These are phyloP conservation scores for Plectrocnemia conspersa DNA, from an alignment of 1,140 invertebrate genomes.

Conservation along the genomic window DNA sequence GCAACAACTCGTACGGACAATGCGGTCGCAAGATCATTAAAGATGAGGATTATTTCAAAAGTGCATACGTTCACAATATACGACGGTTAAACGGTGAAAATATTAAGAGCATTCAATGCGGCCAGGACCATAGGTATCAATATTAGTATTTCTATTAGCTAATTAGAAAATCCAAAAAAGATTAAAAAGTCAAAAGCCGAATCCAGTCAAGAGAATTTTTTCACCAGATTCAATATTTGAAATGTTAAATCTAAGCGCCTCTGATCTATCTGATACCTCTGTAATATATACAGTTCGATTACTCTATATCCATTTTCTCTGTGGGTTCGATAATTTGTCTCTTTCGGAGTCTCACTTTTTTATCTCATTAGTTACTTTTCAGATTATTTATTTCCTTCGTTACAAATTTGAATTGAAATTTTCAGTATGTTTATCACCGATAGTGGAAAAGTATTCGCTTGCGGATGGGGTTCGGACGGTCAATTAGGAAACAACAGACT, in stretches of 20 bases:
- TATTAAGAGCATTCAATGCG: conserved; percentile 69
- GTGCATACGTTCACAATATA: conserved; percentile 63
- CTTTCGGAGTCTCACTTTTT: too few relatives aligned
- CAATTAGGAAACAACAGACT: conserved; percentile 83
- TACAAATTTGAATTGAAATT: conserved; percentile 32
- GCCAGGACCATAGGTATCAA: conserved; percentile 86
- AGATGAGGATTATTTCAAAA: conserved; percentile 70
- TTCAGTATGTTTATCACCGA: conserved; percentile 77
- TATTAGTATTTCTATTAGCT: too few relatives aligned
- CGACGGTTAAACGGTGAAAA: conserved; percentile 57
- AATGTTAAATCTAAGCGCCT: too few relatives aligned
- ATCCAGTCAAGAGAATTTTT: too few relatives aligned
- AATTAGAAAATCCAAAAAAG: too few relatives aligned
- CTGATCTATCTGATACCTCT: too few relatives aligned
- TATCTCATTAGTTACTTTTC: conserved; percentile 14
- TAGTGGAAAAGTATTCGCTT: conserved; percentile 77
- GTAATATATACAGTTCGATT: too few relatives aligned
- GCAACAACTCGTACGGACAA: conserved; percentile 92
- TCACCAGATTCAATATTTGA: too few relatives aligned
- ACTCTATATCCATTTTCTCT: too few relatives aligned
- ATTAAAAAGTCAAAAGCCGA: too few relatives aligned
- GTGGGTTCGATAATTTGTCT: too few relatives aligned
- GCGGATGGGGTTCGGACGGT: conserved; percentile 93
- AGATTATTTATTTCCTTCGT: conserved; percentile 16
- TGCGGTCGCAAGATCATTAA: conserved; percentile 80